A percentile compares a stretch with the other conserved stretches of the same genome.
Conservation (phyloP, 2,113 vertebrate genomes). For the Elephantulus edwardii region DNA sequence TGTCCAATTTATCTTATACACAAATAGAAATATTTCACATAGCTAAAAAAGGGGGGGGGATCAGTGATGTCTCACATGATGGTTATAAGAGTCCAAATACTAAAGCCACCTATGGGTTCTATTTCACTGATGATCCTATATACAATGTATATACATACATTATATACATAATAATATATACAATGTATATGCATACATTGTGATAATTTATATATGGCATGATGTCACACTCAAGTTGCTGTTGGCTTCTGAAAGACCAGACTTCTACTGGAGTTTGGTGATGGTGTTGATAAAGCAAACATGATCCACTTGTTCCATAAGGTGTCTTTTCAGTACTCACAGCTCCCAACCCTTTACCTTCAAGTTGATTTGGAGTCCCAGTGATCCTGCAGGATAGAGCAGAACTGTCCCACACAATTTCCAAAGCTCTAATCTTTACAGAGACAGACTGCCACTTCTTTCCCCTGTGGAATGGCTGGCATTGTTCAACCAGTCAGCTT, state of each 20-base stretch:
- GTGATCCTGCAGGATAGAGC: neutral
- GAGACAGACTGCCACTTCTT: neutral
- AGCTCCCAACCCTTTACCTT: too few relatives aligned
- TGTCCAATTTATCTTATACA: neutral
- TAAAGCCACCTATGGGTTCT: constrained; percentile 71
- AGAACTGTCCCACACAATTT: neutral
- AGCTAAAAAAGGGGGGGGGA: neutral
- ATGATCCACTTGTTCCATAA: too few relatives aligned
- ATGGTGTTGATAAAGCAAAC: constrained; percentile 53
- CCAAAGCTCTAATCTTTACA: neutral
- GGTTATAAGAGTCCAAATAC: constrained; percentile 63
- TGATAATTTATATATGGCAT: constrained; percentile 37
- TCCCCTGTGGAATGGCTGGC: neutral
- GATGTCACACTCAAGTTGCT: constrained; percentile 61
- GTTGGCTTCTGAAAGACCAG: constrained; percentile 47
- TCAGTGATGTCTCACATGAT: neutral
- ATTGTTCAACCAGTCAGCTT: neutral
- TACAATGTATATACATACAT: neutral
- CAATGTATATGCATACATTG: neutral
- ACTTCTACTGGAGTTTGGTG: neutral
- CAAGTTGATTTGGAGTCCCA: neutral
- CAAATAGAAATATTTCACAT: neutral
- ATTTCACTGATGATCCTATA: too few relatives aligned
- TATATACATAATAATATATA: too few relatives aligned
- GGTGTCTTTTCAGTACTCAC: constrained; percentile 4